Evolutionary conservation across 2,113 vertebrate species (phyloP).

Genomic region (Camelus bactrianus): DNA sequence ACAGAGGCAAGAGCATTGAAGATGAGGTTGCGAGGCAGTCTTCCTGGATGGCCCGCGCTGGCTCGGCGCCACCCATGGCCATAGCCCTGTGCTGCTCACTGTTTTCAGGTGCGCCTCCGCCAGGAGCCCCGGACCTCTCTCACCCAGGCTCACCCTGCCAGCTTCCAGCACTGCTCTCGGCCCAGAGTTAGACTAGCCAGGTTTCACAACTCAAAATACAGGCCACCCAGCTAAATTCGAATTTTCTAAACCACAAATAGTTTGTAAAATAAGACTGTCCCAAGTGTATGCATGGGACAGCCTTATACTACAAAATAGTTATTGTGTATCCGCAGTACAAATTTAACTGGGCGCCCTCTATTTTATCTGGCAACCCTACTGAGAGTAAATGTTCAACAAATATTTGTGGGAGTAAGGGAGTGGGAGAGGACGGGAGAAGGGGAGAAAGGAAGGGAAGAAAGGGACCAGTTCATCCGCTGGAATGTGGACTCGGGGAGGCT

Average conservation of each 20-base stretch:
- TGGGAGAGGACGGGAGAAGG: not conserved
- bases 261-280: not conserved
- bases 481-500: not conserved
- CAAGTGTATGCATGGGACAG: not conserved
- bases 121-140: not conserved
- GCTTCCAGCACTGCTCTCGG: not conserved
- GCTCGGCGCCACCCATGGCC: not conserved
- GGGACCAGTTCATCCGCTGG: not conserved
- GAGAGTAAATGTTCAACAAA: not conserved
- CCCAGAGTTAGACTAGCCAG: not conserved
- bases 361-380: constrained; percentile 15
- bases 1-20: not conserved
- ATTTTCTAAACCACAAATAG: not conserved
- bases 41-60: not conserved
- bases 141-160: not conserved
- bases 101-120: not conserved
- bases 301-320: not conserved
- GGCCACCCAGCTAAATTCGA: not conserved
- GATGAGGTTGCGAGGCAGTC: not conserved
- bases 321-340: not conserved
- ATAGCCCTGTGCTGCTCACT: no score
- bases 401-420: not conserved
- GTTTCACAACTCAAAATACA: constrained; percentile 50
- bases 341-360: not conserved
- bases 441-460: not conserved